Evolutionary conservation across 2,797 vertebrate genomes (phyloP).

Genomic region (Kryptopterus vitreolus): DNA sequence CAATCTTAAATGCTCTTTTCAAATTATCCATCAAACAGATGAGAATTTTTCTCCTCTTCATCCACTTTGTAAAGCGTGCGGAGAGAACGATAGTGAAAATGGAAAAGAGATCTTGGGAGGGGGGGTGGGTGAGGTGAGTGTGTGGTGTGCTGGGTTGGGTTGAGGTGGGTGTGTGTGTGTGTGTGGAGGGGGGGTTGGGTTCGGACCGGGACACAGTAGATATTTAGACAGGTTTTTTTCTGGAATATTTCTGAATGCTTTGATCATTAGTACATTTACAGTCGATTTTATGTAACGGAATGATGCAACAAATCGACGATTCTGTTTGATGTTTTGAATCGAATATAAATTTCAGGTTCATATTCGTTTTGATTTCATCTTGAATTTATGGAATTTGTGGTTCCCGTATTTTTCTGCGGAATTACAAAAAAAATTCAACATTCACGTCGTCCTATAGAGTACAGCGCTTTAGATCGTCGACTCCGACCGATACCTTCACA

Average conservation of each 20-base stretch:
- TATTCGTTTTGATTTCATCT: neutral
- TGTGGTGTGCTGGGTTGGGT: no score
- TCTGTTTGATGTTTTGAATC: neutral
- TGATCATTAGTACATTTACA: neutral
- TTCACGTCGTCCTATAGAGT: no score
- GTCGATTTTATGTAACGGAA: neutral
- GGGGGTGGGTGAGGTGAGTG: no score
- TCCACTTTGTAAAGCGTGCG: slow-evolving; percentile 57
- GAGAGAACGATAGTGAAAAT: slow-evolving; percentile 62
- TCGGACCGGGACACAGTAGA: neutral
- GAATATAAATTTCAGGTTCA: neutral
- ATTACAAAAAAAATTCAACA: no score
- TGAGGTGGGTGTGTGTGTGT: no score
- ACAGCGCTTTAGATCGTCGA: no score
- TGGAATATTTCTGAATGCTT: neutral
- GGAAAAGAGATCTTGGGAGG: neutral
- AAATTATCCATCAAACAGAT: slow-evolving; percentile 69
- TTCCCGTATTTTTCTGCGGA: no score
- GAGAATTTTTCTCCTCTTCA: slow-evolving; percentile 59
- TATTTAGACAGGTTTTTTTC: slow-evolving; percentile 6
- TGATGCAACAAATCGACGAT: neutral
- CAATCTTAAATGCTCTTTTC: slow-evolving; percentile 57
- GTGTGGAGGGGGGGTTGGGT: neutral
- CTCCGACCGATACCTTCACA: no score
- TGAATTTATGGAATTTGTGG: neutral